Evolutionary conservation across 1,140 invertebrate species (phyloP).

Genomic region (Drosophila prosaltans): DNA sequence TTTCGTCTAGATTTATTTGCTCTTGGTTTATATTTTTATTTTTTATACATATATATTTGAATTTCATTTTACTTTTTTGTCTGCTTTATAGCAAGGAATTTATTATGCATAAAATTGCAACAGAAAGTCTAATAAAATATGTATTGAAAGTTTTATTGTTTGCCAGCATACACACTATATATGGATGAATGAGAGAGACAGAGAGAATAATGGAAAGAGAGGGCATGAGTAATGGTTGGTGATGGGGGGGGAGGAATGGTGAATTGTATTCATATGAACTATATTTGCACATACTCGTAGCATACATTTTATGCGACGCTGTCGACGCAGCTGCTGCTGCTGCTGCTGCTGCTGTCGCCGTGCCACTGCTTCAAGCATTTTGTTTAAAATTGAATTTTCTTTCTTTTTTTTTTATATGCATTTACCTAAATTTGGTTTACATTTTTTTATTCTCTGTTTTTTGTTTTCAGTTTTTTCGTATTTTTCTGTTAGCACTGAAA

Average conservation of each 20-base stretch:
- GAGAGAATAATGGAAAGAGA: background rate
- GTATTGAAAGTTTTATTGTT: conserved; percentile 78
- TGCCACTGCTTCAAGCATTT: conserved; percentile 50
- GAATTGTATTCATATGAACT: conserved; percentile 10
- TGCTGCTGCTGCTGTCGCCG: conserved; percentile 15
- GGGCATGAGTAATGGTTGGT: background rate
- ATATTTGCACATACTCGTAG: conserved; percentile 50
- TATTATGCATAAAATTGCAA: conserved; percentile 74
- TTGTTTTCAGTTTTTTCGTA: conserved; percentile 39
- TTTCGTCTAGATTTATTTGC: conserved; percentile 23
- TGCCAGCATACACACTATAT: conserved; percentile 16
- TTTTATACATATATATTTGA: conserved; percentile 7
- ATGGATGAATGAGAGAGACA: background rate
- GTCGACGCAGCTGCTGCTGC: conserved; percentile 25
- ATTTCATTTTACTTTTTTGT: conserved; percentile 22
- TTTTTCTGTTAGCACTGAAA: background rate
- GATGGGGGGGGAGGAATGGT: background rate
- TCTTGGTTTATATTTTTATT: background rate
- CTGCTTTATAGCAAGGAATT: conserved; percentile 45
- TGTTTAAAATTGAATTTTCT: conserved; percentile 65
- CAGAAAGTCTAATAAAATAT: conserved; percentile 75
- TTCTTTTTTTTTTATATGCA: conserved; percentile 40
- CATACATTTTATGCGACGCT: conserved; percentile 48
- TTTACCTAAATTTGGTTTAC: conserved; percentile 65
- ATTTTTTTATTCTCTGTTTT: background rate